Evolutionary conservation across 1,140 invertebrate species (phyloP), one percentile per base, ranked within the genome.

Genomic region (Camponotus floridanus): DNA sequence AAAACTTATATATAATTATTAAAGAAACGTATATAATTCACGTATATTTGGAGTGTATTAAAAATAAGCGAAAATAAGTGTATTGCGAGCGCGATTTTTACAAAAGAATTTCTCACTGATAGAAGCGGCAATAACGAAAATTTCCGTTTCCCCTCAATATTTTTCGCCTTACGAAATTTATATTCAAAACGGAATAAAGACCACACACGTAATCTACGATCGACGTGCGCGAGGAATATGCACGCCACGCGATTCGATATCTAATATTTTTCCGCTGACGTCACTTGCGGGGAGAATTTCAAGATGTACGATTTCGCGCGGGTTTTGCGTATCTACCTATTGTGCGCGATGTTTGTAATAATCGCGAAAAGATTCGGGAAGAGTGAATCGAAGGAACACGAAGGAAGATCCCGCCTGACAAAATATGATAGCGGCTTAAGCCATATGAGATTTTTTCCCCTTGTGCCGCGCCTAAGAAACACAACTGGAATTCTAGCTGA

Each of bases 261-360:
- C 79, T 61, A 83, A 83, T 83, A 83, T 74, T 83, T 83, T 83
- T 83, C 62, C 79, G 79, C 68, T 83, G 79, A 74, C 68, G 31
- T 36, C 26, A 67, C 64, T 80, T 26, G 51, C 26, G 45, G 11
- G n/a, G 6, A 33, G 68, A 57, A 61, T 71, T 81, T 73, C 18
- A 13, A 39, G 67, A 74, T 83, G 55, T 74, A 57, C 33, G 79
- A 81, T 81, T 81, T 81, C 26, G 79, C 39, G n/a, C 36, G 51
- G n/a, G 18, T 45, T 55, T 55, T n/a, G 18, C 21, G n/a, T 48
- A 83, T 61, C 68, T 26, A 70, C n/a, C 51, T 51, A 51, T 51
- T 51, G 48, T 51, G 79, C 18, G 55, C 68, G 39, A 83, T 83
- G 74, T 83, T 83, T 57, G 39, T 83, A 83, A 83, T 65, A 85